phyloP scores from a whole-genome alignment of 2,888 invertebrate species.

The Adineta ricciae region DNA sequence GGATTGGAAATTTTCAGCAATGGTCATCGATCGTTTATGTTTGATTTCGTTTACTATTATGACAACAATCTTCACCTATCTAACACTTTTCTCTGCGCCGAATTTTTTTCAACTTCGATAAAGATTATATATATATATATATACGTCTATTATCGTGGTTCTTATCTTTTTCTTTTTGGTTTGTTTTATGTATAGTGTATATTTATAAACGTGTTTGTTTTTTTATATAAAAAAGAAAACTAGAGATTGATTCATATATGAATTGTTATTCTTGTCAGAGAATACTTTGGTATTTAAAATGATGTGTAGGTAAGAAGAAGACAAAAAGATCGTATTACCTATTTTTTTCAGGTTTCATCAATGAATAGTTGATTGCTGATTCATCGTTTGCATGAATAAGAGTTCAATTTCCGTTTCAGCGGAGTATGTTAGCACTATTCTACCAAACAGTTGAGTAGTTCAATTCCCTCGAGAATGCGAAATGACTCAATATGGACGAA shows the following conservation, averaged over 20 bases:
- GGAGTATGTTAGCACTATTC: neutral
- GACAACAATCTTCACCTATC: conserved; percentile 16
- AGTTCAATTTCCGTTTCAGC: neutral
- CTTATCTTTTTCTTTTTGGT: neutral
- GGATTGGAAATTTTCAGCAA: conserved; percentile 30
- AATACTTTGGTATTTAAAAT: neutral
- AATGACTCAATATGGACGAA: neutral
- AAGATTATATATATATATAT: neutral
- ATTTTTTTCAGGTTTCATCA: neutral
- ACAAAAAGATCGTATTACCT: too few relatives aligned
- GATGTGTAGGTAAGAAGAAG: neutral
- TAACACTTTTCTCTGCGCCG: conserved; percentile 28
- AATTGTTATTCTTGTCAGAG: neutral
- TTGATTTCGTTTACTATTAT: conserved; percentile 23
- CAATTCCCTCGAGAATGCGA: neutral
- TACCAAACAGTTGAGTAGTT: neutral
- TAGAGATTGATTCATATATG: neutral
- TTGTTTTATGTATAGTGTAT: neutral
- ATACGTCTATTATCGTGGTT: neutral
- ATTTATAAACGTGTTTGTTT: neutral
- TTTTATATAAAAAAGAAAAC: neutral
- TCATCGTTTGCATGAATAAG: neutral
- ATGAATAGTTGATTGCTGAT: neutral
- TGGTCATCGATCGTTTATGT: conserved; percentile 29
- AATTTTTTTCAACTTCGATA: conserved; percentile 27